Evolutionary conservation across 2,888 invertebrate species (phyloP).

Genomic region (Apodemia mormo): DNA sequence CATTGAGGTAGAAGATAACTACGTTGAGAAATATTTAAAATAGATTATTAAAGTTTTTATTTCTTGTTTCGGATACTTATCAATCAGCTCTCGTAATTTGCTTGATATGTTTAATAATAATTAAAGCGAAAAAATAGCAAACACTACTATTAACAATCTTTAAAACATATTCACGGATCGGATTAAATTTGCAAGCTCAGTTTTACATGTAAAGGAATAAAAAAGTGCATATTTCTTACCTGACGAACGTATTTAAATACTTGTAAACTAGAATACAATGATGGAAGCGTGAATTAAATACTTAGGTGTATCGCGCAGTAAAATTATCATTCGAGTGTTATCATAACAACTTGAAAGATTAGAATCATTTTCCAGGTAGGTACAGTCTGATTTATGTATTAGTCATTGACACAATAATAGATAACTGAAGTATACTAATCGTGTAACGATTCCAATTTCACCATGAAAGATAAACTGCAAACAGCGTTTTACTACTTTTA

Average conservation of each 20-base stretch:
- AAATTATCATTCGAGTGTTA: slow-evolving; percentile 15
- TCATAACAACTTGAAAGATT: slow-evolving; percentile 5
- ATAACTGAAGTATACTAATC: not conserved
- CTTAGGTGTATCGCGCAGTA: not conserved
- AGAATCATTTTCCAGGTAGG: slow-evolving; percentile 4
- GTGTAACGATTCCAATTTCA: not conserved
- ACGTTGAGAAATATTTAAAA: no score
- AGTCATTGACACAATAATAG: not conserved
- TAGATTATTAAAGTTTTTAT: no score
- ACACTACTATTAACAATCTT: no score
- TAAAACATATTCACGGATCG: no score
- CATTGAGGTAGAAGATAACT: no score
- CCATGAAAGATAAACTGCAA: not conserved
- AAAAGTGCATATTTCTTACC: not conserved
- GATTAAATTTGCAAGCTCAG: no score
- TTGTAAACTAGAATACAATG: not conserved
- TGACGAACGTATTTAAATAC: not conserved
- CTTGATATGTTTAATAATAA: no score
- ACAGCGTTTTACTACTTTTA: not conserved
- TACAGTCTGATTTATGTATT: not conserved
- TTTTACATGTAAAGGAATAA: not conserved
- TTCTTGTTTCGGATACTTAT: no score
- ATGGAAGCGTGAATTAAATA: not conserved
- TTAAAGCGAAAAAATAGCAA: no score
- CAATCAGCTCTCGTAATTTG: no score